Base-by-base conservation (phyloP, 2,797 vertebrate species). In the Anniella stebbinsi region DNA sequence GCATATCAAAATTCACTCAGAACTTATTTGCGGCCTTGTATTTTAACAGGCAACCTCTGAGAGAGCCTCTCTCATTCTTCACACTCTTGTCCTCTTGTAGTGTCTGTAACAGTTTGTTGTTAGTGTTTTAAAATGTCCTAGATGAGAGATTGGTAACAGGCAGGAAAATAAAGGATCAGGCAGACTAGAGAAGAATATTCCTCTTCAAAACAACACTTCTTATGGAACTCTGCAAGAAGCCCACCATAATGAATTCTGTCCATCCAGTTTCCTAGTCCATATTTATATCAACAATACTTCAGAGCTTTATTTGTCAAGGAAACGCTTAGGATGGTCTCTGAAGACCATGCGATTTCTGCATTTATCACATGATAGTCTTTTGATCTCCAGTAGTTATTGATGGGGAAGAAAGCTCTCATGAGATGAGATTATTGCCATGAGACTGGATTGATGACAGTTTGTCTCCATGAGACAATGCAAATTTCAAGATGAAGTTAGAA, bases 1-100 rank as follows among this genome's bases (percentile, higher is more conserved):
- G 95, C 94, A 94, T 96, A 97, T 96, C 96, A 96, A 97, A 97
- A 97, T 96, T 97, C 96, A 97, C 94, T 97, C 95, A 93, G 91
- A 87, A 93, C 88, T 96, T 94, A 96, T 97, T 96, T 95, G 93
- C 95, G 96, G 95, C 93, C 95, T 97, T 97, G 97, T 97, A 97
- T 97, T 97, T 84, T 97, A 97, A 97, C 96, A 95, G 95, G 93
- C 94, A 95, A 95, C 75, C 96, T 95, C 95, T 93, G 90, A 80
- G 93, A 93, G 89, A 93, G 95, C 89, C 90, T 90, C 94, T 96
- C 95, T 96, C 94, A 95, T 96, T 96, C 95, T 95, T 96, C 96
- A 93, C 92, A 93, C 95, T 96, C 87, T 94, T 92, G 89, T 95
- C 93, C 93, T 18, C 93, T 94, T 84, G 73, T 89, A 93, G 90